Percentiles rank a stretch among this genome's conserved stretches.
These are phyloP conservation scores for Cepphus grylle DNA, from an alignment of 2,113 vertebrate genomes.

Conservation along the genomic window DNA sequence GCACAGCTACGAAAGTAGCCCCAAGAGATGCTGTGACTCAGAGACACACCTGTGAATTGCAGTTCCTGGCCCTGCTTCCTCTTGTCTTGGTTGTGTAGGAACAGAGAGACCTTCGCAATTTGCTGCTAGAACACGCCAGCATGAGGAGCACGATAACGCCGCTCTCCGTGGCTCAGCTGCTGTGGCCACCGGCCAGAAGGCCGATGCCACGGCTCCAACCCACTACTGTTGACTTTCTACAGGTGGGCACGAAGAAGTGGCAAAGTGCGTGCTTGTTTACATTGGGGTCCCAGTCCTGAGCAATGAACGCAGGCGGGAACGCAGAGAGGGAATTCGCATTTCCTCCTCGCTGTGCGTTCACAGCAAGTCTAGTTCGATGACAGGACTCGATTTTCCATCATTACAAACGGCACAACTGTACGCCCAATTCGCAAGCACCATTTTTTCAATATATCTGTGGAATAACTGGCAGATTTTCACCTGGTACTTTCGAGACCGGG, in stretches of 20 bases:
- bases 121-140: background rate
- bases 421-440: background rate
- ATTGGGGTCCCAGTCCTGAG: rapidly evolving
- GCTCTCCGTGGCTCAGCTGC: background rate
- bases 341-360: rapidly evolving
- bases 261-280: rapidly evolving
- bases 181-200: background rate
- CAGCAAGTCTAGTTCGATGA: background rate
- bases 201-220: background rate
- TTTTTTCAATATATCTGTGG: background rate
- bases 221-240: background rate
- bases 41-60: background rate
- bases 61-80: background rate
- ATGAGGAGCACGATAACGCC: rapidly evolving
- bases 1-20: background rate
- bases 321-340: background rate
- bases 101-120: background rate
- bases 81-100: background rate
- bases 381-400: background rate
- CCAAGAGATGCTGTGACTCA: background rate
- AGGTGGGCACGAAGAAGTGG: background rate
- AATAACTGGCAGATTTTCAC: background rate
- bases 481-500: rapidly evolving
- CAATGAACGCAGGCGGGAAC: background rate
- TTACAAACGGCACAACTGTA: background rate